phyloP scores from a whole-genome alignment of 2,797 vertebrate species.

The Typhlichthys eigenmanni region DNA sequence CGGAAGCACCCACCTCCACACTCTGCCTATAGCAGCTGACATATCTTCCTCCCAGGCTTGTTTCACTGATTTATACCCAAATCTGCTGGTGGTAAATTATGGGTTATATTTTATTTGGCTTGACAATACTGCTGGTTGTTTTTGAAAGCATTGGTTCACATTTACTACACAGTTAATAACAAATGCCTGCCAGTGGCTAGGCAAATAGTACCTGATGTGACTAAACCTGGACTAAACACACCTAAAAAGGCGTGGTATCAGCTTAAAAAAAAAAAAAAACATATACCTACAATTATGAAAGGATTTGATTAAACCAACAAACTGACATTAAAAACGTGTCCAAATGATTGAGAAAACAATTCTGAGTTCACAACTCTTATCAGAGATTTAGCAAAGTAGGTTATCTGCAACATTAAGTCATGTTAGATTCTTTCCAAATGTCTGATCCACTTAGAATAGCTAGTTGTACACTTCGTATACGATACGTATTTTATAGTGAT shows the following conservation, averaged over 20 bases:
- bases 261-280: too few relatives aligned
- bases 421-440: not conserved
- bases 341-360: too few relatives aligned
- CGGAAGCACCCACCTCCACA: slow-evolving; percentile 74
- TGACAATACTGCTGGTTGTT: not conserved
- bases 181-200: slow-evolving; percentile 25
- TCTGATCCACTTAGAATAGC: not conserved
- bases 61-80: slow-evolving; percentile 6
- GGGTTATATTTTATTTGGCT: slow-evolving; percentile 3
- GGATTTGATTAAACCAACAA: not conserved
- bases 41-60: slow-evolving; percentile 39
- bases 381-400: too few relatives aligned
- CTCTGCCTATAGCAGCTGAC: slow-evolving; percentile 64
- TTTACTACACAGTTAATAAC: slow-evolving; percentile 11
- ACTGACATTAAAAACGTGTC: too few relatives aligned
- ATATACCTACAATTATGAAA: not conserved
- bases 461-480: too few relatives aligned
- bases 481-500: too few relatives aligned
- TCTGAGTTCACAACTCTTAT: too few relatives aligned
- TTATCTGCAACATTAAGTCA: not conserved
- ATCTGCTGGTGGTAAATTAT: not conserved
- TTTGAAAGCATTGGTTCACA: slow-evolving; percentile 4
- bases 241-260: slow-evolving; percentile 29
- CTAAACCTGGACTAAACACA: slow-evolving; percentile 24
- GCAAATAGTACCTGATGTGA: slow-evolving; percentile 9